These are phyloP conservation scores for Heptranchias perlo DNA, from an alignment of 2,113 vertebrate genomes.

Conservation along the genomic window DNA sequence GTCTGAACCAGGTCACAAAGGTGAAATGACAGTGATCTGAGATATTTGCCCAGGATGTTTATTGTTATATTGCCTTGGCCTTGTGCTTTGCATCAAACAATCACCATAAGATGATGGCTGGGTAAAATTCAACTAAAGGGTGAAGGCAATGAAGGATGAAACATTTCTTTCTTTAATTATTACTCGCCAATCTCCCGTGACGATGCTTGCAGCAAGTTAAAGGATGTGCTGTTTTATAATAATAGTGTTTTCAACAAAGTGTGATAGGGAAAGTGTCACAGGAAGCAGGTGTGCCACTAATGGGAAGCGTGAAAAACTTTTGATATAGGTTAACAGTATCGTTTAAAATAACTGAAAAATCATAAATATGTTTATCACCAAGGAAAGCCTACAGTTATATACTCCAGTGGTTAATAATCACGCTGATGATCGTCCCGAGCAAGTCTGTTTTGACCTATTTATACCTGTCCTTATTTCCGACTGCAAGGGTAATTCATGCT, in stretches of 20 bases:
- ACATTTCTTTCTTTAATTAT: not conserved
- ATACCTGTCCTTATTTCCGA: not conserved
- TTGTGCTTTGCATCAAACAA: not conserved
- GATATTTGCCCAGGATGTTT: not conserved
- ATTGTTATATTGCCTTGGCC: not conserved
- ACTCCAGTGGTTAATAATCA: not conserved
- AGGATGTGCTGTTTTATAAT: not conserved
- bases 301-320: not conserved
- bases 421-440: not conserved
- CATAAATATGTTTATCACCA: not conserved
- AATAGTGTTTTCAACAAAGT: not conserved
- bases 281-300: not conserved
- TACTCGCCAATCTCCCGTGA: not conserved
- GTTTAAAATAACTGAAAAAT: not conserved
- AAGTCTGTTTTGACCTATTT: not conserved
- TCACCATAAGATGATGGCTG: not conserved
- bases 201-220: not conserved
- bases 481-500: not conserved
- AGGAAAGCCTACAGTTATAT: not conserved
- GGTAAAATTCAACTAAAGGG: not conserved
- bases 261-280: not conserved
- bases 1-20: not conserved
- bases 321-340: not conserved
- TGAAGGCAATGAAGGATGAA: not conserved
- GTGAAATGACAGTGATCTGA: slow-evolving; percentile 19